Percentiles rank a stretch among this genome's conserved stretches.
phyloP scores from a whole-genome alignment of 2,797 vertebrate genomes.

The Rhinatrema bivittatum region DNA sequence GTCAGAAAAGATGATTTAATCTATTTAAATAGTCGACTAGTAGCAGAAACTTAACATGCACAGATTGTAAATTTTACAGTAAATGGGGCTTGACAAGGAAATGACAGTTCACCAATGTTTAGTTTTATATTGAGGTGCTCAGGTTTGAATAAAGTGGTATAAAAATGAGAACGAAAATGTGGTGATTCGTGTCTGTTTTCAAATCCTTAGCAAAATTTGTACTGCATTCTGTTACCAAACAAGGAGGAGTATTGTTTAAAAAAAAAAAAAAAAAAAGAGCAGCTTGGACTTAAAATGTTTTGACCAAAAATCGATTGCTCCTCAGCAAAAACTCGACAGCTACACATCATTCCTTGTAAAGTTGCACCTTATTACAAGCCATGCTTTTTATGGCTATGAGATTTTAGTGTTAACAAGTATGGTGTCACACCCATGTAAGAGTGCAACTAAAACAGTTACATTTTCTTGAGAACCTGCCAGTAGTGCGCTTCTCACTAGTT shows the following conservation, averaged over 20 bases:
- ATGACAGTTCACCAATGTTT: constrained; percentile 58
- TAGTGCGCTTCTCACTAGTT: constrained; percentile 39
- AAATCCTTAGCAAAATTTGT: constrained; percentile 6
- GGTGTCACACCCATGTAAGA: constrained; percentile 38
- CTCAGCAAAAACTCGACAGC: too few species aligned
- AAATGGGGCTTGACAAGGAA: constrained; percentile 56
- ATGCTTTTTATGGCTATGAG: too few species aligned
- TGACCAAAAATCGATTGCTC: too few species aligned
- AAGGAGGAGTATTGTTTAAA: too few species aligned
- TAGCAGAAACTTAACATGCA: constrained; percentile 51
- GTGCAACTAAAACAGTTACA: constrained; percentile 38
- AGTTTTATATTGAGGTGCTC: constrained; percentile 69
- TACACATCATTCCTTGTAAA: too few species aligned
- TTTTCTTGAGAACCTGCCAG: constrained; percentile 49
- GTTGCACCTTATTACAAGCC: too few species aligned
- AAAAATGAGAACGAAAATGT: constrained; percentile 40
- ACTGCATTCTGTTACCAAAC: too few species aligned
- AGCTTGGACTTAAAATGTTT: too few species aligned
- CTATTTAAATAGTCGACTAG: constrained; percentile 62
- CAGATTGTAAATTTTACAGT: constrained; percentile 57
- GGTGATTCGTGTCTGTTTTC: constrained; percentile 14
- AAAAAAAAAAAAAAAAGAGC: too few species aligned
- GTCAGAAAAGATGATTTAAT: constrained; percentile 59
- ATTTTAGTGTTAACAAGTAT: constrained; percentile 26
- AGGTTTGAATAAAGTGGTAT: constrained; percentile 70